These are phyloP conservation scores for Vesta saturnalis DNA, from an alignment of 2,888 invertebrate genomes.

Conservation along the genomic window DNA sequence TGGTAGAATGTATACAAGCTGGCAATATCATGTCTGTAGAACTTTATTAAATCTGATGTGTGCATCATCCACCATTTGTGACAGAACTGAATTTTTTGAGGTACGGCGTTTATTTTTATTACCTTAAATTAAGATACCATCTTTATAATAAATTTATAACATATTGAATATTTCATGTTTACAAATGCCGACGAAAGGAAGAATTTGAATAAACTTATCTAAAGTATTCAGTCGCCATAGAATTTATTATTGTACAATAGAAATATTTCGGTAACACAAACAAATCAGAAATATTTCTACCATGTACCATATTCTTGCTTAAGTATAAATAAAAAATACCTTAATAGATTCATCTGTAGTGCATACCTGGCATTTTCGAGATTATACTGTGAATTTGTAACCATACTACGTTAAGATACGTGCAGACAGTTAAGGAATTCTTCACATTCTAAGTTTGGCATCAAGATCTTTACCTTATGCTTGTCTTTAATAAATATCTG, in stretches of 20 bases:
- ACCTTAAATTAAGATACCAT: constrained; percentile 41
- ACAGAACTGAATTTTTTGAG: constrained; percentile 21
- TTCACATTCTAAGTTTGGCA: constrained; percentile 57
- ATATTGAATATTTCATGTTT: constrained; percentile 38
- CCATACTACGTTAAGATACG: constrained; percentile 20
- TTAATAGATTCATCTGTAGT: constrained; percentile 56
- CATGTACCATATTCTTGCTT: constrained; percentile 39
- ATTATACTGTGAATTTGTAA: constrained; percentile 53
- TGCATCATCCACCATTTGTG: constrained; percentile 12
- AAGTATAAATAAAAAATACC: constrained; percentile 47
- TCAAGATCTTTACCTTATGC: constrained; percentile 58
- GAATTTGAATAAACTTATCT: constrained; percentile 41
- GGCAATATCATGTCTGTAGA: constrained; percentile 11
- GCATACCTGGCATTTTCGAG: constrained; percentile 53
- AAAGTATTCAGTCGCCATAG: constrained; percentile 37
- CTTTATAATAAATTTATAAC: constrained; percentile 38
- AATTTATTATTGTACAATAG: constrained; percentile 43
- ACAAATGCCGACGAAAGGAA: constrained; percentile 37
- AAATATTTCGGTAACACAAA: constrained; percentile 45
- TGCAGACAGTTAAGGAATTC: constrained; percentile 54
- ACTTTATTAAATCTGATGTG: constrained; percentile 25
- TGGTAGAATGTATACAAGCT: background rate
- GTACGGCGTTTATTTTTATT: constrained; percentile 33
- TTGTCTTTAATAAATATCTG: constrained; percentile 62
- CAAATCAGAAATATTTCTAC: constrained; percentile 47